Evolutionary conservation across 1,140 invertebrate species (phyloP), one percentile per base, ranked within the genome.

Genomic region (Phthorimaea operculella): DNA sequence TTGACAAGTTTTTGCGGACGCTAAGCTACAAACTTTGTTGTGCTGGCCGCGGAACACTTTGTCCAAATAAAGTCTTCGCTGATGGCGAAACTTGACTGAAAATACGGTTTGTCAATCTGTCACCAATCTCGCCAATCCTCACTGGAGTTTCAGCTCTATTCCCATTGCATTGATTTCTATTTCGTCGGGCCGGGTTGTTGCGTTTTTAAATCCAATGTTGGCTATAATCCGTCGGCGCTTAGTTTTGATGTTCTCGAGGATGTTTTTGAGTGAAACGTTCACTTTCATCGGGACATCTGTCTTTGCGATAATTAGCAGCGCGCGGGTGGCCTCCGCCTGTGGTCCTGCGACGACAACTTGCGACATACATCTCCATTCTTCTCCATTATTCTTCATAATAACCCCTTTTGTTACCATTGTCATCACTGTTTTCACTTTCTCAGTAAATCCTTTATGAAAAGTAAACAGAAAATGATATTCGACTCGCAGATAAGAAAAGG

Each of bases 351-450:
- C 6, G 21, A 28, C 21, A 28, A 28, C 21, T 50, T 50, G 48
- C 21, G 48, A 15, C 14, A 47, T 16, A 54, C 52, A 54, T 54
- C 18, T 54, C 52, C 45, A 69, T 63, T 60, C 54, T 70, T 60
- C 54, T 67, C 63, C 67, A 73, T 76, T 76, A 72, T 77, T 74
- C 61, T 65, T 54, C 51, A 50, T 63, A 74, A 74, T 75, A 74
- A 72, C 62, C 54, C 62, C 70, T 55, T 64, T 76, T 79, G 70
- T 72, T 49, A 17, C 45, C 54, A 59, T 75, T 80, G 72, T 78
- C 63, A 67, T 61, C 58, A 55, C 54, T 69, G 72, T 74, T 82
- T 82, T 82, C 79, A 82, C 79, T 82, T 82, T 80, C 67, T 66
- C 56, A 52, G 62, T 71, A 76, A 77, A 68, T 70, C 75, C 68